A percentile compares a stretch with the other conserved stretches of the same genome.
Conservation (phyloP, 1,140 invertebrate genomes). For the Leptopilina clavipes region DNA sequence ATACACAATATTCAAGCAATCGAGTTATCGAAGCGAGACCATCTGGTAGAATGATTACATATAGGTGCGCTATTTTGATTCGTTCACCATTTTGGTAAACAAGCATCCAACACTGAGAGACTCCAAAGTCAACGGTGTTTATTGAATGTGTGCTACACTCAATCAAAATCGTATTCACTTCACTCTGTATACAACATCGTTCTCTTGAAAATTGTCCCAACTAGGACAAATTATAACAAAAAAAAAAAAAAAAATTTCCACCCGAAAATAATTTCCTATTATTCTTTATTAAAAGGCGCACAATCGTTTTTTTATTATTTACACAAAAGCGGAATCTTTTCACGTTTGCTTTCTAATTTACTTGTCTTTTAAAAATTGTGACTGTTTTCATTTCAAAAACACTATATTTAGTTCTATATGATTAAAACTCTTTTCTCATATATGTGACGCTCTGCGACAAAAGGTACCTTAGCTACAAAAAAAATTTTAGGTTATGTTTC, state of each 20-base stretch:
- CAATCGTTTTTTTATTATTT: too few relatives aligned
- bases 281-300: background rate
- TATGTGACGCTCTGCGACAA: too few relatives aligned
- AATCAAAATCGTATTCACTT: constrained; percentile 28
- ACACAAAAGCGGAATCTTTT: background rate
- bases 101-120: constrained; percentile 8
- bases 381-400: too few relatives aligned
- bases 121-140: constrained; percentile 21
- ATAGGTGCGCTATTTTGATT: constrained; percentile 24
- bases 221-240: background rate
- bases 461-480: too few relatives aligned
- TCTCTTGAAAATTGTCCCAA: background rate
- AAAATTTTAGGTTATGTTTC: too few relatives aligned
- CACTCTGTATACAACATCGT: background rate
- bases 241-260: too few relatives aligned
- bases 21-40: background rate
- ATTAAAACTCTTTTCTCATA: too few relatives aligned
- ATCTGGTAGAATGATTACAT: constrained; percentile 11
- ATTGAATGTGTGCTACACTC: constrained; percentile 24
- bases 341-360: too few relatives aligned
- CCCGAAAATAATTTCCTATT: constrained; percentile 19
- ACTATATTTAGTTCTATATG: too few relatives aligned
- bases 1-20: background rate
- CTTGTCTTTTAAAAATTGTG: too few relatives aligned
- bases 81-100: constrained; percentile 8